Percentiles rank a stretch among this genome's conserved stretches.
Conservation (phyloP, 2,113 vertebrate species). For the Megaptera novaeangliae region DNA sequence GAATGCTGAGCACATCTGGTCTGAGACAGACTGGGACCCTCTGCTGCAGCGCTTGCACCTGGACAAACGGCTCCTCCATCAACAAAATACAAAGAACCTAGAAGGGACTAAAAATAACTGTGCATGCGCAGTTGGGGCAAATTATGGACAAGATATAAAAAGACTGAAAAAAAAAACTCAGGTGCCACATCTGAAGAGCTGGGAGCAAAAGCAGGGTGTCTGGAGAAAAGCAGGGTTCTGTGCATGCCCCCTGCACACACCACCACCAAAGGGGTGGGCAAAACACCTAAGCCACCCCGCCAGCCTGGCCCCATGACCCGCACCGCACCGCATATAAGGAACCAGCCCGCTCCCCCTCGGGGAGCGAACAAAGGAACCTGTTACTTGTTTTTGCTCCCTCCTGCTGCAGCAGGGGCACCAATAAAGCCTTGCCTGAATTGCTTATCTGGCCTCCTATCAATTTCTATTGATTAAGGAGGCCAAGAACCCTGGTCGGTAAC, state of each 20-base stretch:
- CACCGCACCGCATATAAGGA: background rate
- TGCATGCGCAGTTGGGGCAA: background rate
- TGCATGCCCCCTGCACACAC: too few species aligned
- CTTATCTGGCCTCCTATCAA: background rate
- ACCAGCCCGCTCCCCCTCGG: too few species aligned
- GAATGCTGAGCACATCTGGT: background rate
- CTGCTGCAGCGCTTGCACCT: background rate
- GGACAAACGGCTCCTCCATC: background rate
- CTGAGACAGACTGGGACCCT: background rate
- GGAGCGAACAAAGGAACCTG: background rate
- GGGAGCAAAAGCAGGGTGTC: background rate
- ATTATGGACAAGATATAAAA: too few species aligned
- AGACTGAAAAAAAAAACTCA: too few species aligned
- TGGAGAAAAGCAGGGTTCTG: too few species aligned
- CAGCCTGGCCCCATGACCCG: background rate
- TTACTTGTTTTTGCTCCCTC: background rate
- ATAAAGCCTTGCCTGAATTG: background rate
- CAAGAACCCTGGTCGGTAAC: background rate
- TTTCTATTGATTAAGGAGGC: background rate
- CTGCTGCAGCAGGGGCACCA: background rate
- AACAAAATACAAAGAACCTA: background rate
- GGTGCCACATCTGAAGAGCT: too few species aligned
- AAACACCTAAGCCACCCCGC: background rate
- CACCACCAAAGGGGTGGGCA: background rate
- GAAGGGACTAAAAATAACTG: background rate